A percentile compares a stretch with the other conserved stretches of the same genome.
These are phyloP conservation scores for Drosophila meridionalis DNA, from an alignment of 2,888 invertebrate species.

Conservation along the genomic window DNA sequence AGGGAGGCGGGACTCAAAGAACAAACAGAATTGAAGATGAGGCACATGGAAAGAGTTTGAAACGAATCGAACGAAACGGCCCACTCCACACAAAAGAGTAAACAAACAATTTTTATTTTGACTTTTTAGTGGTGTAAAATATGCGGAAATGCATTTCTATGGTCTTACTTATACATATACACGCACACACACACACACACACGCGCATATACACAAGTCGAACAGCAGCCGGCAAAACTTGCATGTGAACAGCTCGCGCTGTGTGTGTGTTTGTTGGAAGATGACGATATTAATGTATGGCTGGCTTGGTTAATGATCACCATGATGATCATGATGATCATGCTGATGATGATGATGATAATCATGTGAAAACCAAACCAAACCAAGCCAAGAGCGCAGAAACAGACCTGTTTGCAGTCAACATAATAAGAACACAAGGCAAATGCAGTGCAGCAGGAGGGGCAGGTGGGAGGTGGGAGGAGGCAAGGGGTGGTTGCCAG, in stretches of 20 bases:
- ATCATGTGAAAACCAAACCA: constrained; percentile 78
- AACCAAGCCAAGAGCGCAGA: constrained; percentile 48
- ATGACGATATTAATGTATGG: constrained; percentile 80
- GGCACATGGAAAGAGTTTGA: constrained; percentile 1
- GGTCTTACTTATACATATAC: constrained; percentile 64
- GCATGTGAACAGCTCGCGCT: constrained; percentile 63
- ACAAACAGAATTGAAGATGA: constrained; percentile 32
- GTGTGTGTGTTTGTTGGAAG: constrained; percentile 65
- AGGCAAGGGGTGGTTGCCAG: not conserved
- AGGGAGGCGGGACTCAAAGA: constrained; percentile 5
- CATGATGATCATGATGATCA: constrained; percentile 55
- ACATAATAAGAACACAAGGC: constrained; percentile 76
- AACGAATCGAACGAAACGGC: constrained; percentile 40
- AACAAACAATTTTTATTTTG: constrained; percentile 72
- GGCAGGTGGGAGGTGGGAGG: not conserved
- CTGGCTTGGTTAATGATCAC: constrained; percentile 69
- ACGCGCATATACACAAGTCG: constrained; percentile 51
- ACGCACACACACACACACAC: constrained; percentile 5
- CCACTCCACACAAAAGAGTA: constrained; percentile 68
- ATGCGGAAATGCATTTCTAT: constrained; percentile 82
- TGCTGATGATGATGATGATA: constrained; percentile 73
- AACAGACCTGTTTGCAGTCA: constrained; percentile 71
- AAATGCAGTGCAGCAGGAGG: constrained; percentile 59
- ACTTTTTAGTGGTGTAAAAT: constrained; percentile 80
- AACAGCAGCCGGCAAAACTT: constrained; percentile 66